These are phyloP conservation scores for Paramisgurnus dabryanus DNA, from an alignment of 2,113 vertebrate species.

Conservation along the genomic window DNA sequence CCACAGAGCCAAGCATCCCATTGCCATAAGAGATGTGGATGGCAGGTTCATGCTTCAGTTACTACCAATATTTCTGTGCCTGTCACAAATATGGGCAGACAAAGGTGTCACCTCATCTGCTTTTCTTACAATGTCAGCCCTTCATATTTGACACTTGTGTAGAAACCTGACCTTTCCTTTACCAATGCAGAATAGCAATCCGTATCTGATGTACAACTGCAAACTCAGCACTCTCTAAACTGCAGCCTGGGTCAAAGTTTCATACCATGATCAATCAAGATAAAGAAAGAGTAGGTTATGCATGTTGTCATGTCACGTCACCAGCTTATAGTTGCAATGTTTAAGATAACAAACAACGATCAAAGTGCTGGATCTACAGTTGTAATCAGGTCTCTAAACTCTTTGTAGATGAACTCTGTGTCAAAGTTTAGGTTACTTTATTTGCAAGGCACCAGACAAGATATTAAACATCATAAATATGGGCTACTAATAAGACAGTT, in stretches of 20 bases:
- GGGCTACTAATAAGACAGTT: no score
- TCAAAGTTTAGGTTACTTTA: conserved; percentile 10
- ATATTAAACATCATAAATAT: background rate
- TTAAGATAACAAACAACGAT: background rate
- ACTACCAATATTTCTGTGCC: background rate
- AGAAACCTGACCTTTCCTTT: conserved; percentile 15
- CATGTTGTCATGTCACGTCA: background rate
- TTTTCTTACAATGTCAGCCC: conserved; percentile 8
- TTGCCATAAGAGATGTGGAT: background rate
- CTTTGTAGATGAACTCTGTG: background rate
- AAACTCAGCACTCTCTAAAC: conserved; percentile 26
- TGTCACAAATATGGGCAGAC: background rate
- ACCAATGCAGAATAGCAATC: conserved; percentile 6
- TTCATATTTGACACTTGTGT: background rate
- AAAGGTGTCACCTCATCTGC: background rate
- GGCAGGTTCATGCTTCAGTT: background rate
- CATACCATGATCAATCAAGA: conserved; percentile 8
- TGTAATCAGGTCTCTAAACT: conserved; percentile 25
- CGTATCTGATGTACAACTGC: conserved; percentile 10
- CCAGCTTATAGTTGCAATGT: background rate
- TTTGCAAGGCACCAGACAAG: background rate
- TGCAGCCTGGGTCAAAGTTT: conserved; percentile 45
- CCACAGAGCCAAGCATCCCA: background rate
- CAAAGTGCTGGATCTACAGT: conserved; percentile 12
- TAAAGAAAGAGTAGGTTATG: background rate